Percentiles rank a stretch among this genome's conserved stretches.
Conservation (phyloP, 37 sponge, comb jelly and placozoan genomes). For the Crambe crambe region DNA sequence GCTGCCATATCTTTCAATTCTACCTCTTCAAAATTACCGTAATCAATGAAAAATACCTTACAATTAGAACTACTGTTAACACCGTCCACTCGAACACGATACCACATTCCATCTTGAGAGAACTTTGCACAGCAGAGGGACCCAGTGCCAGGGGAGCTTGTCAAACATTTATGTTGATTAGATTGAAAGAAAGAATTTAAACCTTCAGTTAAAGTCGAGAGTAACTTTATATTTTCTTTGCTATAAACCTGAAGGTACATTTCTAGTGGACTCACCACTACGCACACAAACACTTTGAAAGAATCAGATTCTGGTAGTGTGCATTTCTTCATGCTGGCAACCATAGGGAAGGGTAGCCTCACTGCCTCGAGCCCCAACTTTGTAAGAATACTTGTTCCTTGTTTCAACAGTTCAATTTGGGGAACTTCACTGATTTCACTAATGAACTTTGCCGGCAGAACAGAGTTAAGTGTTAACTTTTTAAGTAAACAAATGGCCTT, state of each 20-base stretch:
- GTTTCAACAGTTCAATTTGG: neutral
- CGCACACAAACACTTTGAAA: constrained; percentile 16
- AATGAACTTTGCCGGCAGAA: neutral
- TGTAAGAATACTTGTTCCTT: neutral
- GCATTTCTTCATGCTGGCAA: neutral
- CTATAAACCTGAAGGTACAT: constrained; percentile 53
- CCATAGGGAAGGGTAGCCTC: neutral
- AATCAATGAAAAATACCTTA: constrained; percentile 59
- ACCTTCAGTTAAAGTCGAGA: neutral
- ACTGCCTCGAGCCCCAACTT: neutral
- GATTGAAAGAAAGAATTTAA: neutral
- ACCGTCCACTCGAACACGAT: constrained; percentile 30
- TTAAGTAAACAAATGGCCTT: neutral
- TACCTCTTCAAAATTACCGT: constrained; percentile 64
- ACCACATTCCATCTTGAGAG: constrained; percentile 60
- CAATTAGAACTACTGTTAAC: neutral
- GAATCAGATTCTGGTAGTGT: neutral
- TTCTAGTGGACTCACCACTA: constrained; percentile 23
- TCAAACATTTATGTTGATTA: neutral
- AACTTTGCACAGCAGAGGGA: constrained; percentile 64
- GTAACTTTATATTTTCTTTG: neutral
- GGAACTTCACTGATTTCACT: neutral
- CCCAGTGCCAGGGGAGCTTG: neutral
- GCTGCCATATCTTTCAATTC: neutral
- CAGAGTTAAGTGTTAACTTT: neutral